A percentile compares a stretch with the other conserved stretches of the same genome.
Evolutionary conservation across 2,888 invertebrate species (phyloP).

Genomic region (Noctua janthe): DNA sequence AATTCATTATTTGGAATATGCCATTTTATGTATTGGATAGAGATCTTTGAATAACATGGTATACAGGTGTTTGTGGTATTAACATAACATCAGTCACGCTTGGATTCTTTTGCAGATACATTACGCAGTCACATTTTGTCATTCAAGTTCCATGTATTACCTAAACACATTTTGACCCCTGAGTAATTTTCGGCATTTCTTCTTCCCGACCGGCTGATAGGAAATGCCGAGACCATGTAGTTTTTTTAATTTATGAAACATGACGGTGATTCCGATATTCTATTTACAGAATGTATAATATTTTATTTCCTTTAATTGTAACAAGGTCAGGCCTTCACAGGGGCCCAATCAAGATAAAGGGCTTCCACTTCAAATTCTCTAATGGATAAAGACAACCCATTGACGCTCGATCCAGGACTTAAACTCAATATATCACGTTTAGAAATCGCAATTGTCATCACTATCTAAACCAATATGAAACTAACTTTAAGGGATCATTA

Average conservation of each 20-base stretch:
- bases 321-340: neutral
- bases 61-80: constrained; percentile 33
- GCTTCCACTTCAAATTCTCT: neutral
- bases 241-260: neutral
- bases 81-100: constrained; percentile 24
- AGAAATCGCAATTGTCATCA: neutral
- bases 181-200: neutral
- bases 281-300: neutral
- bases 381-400: neutral
- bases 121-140: neutral
- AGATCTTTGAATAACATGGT: constrained; percentile 30
- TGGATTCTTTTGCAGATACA: neutral
- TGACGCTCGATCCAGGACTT: neutral
- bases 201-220: neutral
- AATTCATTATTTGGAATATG: constrained; percentile 56
- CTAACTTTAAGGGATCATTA: neutral
- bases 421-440: neutral
- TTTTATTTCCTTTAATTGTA: neutral
- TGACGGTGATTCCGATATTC: neutral
- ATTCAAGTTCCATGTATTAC: neutral
- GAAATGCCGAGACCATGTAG: neutral
- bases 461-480: neutral
- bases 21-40: constrained; percentile 39
- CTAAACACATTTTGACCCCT: neutral
- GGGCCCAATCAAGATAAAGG: neutral